Conservation (phyloP, 2,113 vertebrate species). For the Dermatemys mawii region DNA sequence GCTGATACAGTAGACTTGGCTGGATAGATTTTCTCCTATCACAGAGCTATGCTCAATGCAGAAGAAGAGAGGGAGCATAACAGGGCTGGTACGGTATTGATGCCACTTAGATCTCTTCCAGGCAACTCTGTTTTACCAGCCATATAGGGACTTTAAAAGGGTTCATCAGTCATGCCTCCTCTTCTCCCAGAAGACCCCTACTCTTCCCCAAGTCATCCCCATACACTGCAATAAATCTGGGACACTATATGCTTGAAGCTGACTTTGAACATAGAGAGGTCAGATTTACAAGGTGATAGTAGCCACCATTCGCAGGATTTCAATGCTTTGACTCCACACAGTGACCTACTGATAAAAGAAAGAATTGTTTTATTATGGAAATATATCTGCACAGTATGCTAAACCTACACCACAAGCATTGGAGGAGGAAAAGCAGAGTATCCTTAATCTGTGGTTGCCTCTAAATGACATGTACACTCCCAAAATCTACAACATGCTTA, state of each 20-base stretch:
- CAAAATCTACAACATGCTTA: neutral
- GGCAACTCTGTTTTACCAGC: neutral
- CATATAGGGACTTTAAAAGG: neutral
- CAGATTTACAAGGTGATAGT: neutral
- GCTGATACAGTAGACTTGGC: neutral
- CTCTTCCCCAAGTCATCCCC: too few relatives aligned
- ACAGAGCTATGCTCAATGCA: neutral
- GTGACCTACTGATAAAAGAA: neutral
- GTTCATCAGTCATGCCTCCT: neutral
- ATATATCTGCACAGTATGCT: neutral
- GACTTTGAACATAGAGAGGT: neutral
- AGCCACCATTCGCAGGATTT: neutral
- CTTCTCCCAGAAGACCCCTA: neutral
- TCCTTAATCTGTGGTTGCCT: rapidly evolving
- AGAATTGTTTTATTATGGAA: neutral
- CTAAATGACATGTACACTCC: rapidly evolving
- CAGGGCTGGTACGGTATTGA: neutral
- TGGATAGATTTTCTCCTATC: neutral
- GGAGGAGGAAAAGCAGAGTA: neutral
- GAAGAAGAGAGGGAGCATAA: neutral
- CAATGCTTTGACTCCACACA: constrained; percentile 3
- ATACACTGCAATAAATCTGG: too few relatives aligned
- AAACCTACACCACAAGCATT: neutral
- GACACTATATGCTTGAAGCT: neutral
- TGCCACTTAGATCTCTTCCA: neutral